Conservation (phyloP, 2,797 vertebrate species). For the Choloepus didactylus region DNA sequence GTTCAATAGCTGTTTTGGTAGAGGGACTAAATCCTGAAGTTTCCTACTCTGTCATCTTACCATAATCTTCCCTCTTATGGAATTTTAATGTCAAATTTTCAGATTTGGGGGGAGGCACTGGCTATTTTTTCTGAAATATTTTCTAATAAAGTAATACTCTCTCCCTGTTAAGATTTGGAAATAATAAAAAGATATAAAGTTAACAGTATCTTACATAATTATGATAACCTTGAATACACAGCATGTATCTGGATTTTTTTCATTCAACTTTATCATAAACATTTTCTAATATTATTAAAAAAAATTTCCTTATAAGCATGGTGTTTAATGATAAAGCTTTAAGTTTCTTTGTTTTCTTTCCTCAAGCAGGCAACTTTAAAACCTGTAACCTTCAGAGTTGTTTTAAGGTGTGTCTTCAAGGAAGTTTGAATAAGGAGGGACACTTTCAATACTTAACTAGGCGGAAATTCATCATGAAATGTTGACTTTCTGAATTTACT, state of each 20-base stretch:
- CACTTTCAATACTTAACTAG: conserved; percentile 36
- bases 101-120: neutral
- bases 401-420: conserved; percentile 73
- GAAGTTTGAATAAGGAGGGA: conserved; percentile 63
- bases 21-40: too few species aligned
- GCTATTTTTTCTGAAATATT: conserved; percentile 22
- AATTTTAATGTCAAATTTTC: conserved; percentile 10
- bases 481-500: conserved; percentile 57
- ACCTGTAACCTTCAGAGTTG: conserved; percentile 35
- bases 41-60: too few species aligned
- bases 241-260: neutral
- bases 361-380: conserved; percentile 30
- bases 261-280: conserved; percentile 20
- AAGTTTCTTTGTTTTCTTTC: conserved; percentile 42
- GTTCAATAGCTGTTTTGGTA: too few species aligned
- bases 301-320: neutral
- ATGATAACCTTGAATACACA: neutral
- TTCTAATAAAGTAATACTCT: conserved; percentile 27
- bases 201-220: conserved; percentile 1
- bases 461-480: conserved; percentile 41
- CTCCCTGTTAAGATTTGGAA: conserved; percentile 24
- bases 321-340: conserved; percentile 32
- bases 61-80: neutral
- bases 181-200: conserved; percentile 23
- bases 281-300: neutral